Conservation (phyloP, 30 jellyfish, hydroid and myxozoan genomes). For the Pelagia noctiluca region DNA sequence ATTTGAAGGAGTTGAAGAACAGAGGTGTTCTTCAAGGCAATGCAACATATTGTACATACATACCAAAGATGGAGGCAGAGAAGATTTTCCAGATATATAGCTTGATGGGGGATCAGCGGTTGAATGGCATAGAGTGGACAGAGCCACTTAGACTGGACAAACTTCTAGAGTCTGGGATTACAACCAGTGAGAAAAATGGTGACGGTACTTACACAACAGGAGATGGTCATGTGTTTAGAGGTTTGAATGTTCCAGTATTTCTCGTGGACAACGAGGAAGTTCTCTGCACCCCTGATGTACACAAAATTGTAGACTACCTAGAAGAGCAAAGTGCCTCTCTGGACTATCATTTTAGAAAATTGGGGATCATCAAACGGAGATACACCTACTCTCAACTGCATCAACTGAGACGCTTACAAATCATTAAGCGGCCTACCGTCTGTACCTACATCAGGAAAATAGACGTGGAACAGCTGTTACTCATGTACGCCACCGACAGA, state of each 20-base stretch:
- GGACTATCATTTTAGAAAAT: slow-evolving; percentile 94
- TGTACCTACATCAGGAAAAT: slow-evolving; percentile 82
- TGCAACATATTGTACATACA: slow-evolving; percentile 97
- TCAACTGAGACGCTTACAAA: slow-evolving; percentile 93
- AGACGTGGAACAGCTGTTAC: slow-evolving; percentile 91
- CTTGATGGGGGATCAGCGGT: slow-evolving; percentile 91
- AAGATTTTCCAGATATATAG: slow-evolving; percentile 93
- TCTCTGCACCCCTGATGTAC: slow-evolving; percentile 96
- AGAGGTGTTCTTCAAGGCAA: slow-evolving; percentile 89
- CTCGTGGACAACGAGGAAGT: slow-evolving; percentile 87
- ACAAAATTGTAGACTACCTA: slow-evolving; percentile 87
- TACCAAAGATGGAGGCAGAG: slow-evolving; percentile 95
- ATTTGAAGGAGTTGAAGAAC: slow-evolving; percentile 89
- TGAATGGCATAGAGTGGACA: slow-evolving; percentile 84
- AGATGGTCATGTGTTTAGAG: slow-evolving; percentile 11
- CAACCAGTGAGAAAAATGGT: not conserved
- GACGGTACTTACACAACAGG: slow-evolving; percentile 14
- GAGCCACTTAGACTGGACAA: slow-evolving; percentile 82
- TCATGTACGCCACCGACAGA: slow-evolving; percentile 97
- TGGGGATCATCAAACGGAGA: slow-evolving; percentile 91
- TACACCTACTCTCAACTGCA: slow-evolving; percentile 97
- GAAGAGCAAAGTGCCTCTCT: slow-evolving; percentile 99
- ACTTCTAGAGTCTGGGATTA: slow-evolving; percentile 28
- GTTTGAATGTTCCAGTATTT: slow-evolving; percentile 74
- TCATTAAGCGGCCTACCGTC: slow-evolving; percentile 96